Evolutionary conservation across 2,888 invertebrate species (phyloP).

Genomic region (Lacanobia oleracea): DNA sequence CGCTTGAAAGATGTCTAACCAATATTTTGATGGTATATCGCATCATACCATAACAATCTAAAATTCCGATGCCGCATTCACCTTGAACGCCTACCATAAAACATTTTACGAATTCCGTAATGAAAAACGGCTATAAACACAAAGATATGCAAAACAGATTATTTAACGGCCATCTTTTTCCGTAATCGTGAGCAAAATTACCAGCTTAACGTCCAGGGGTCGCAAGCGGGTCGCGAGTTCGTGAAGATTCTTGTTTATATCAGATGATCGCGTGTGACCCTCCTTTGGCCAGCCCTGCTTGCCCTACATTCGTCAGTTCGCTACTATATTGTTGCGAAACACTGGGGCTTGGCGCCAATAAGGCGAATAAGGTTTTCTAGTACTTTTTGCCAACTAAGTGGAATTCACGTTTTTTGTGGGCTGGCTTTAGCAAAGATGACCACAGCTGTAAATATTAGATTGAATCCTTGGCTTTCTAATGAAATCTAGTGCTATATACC

Average conservation of each 20-base stretch:
- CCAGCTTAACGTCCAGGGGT: constrained; percentile 43
- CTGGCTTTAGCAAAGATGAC: background rate
- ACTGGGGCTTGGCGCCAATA: constrained; percentile 44
- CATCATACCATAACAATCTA: background rate
- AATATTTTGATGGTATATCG: background rate
- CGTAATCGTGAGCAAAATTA: constrained; percentile 48
- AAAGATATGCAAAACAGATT: constrained; percentile 54
- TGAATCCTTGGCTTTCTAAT: background rate
- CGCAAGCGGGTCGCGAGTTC: constrained; percentile 37
- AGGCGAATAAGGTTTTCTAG: constrained; percentile 9
- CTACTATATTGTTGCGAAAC: constrained; percentile 40
- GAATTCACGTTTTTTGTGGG: background rate
- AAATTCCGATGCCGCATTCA: constrained; percentile 2
- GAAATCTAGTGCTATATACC: too few relatives aligned
- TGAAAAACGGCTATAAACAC: constrained; percentile 42
- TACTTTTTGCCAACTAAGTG: background rate
- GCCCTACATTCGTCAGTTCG: constrained; percentile 55
- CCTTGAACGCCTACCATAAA: constrained; percentile 36
- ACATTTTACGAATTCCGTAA: constrained; percentile 22
- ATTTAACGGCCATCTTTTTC: constrained; percentile 49
- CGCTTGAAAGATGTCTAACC: background rate
- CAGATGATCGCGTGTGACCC: constrained; percentile 60
- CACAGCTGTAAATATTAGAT: background rate
- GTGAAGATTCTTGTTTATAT: constrained; percentile 56
- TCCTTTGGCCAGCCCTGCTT: constrained; percentile 45